These are phyloP conservation scores for Oxyruncus cristatus DNA, from an alignment of 2,113 vertebrate genomes.

Conservation along the genomic window DNA sequence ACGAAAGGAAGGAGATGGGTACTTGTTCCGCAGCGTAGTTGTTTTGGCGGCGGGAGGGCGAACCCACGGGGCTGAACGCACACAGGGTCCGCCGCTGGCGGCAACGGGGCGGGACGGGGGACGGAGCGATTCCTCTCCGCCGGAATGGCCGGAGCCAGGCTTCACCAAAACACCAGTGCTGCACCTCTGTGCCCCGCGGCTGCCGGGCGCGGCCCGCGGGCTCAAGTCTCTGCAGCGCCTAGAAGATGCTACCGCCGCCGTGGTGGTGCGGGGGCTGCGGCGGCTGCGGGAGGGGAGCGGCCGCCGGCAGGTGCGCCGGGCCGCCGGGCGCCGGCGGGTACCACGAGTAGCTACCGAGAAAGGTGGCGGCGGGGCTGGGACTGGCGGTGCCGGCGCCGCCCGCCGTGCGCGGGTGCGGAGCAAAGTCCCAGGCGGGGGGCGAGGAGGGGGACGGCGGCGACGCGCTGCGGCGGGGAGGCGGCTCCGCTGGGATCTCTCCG, in stretches of 20 bases:
- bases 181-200: background rate
- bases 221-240: constrained; percentile 45
- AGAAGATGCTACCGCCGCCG: constrained; percentile 87
- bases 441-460: constrained; percentile 86
- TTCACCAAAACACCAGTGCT: constrained; percentile 25
- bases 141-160: background rate
- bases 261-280: constrained; percentile 74
- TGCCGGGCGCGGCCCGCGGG: background rate
- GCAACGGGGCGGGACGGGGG: background rate
- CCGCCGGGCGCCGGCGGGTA: constrained; percentile 86
- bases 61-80: background rate
- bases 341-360: constrained; percentile 91
- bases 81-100: background rate
- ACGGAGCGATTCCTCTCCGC: background rate
- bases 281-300: constrained; percentile 79
- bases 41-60: background rate
- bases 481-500: constrained; percentile 90
- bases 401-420: constrained; percentile 81
- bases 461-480: constrained; percentile 80
- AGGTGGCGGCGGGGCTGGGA: constrained; percentile 77
- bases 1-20: background rate
- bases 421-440: constrained; percentile 91
- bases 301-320: constrained; percentile 80
- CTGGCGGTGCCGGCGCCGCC: constrained; percentile 57
- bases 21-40: background rate